Base-by-base conservation (phyloP, 2,113 vertebrate genomes). In the Asarcornis scutulata region DNA sequence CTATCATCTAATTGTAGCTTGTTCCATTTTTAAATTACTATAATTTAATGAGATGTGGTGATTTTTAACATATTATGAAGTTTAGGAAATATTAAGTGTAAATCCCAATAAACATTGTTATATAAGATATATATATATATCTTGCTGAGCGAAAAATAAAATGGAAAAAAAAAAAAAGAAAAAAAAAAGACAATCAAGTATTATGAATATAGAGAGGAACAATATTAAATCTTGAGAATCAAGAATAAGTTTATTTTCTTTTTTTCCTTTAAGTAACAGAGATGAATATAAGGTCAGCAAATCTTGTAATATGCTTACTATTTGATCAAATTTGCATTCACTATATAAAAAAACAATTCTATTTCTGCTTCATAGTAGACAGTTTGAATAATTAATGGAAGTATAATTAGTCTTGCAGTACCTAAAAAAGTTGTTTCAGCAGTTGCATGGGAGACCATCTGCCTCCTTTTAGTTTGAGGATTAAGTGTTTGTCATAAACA, bases 101-200 rank as follows among this genome's bases (percentile, higher is more conserved):
- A 26, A 4, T 29, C 86, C 4, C 7, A 9, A 63, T 17, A 44
- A 67, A 14, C 12, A 46, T 55, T 15, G 29, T 17, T 36, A 36
- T 36, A 26, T 38, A 63, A 63, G 16, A 29, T 29, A 29, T 29
- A 64, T 64, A 59, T 46, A 71, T 44, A n/a, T 44, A n/a, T 26
- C 32, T 27, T 48, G 17, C 40, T 60, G 74, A 59, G 26, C 2
- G 17, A 7, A 15, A 29, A 29, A n/a, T 23, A 32, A n/a, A 40
- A 40, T 40, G 38, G 38, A n/a, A 34, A 16, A 15, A 46, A 34
- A 59, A 21, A 5, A 38, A 2, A 8, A 7, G 0, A 55, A 20
- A 6, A 13, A 62, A 73, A 50, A 68, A 36, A 36, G 1, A 36
- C 34, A 81, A 90, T 44, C 4, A 44, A n/a, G 0, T 81, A 50